Conservation (phyloP, 2,113 vertebrate genomes). For the Gambusia affinis region DNA sequence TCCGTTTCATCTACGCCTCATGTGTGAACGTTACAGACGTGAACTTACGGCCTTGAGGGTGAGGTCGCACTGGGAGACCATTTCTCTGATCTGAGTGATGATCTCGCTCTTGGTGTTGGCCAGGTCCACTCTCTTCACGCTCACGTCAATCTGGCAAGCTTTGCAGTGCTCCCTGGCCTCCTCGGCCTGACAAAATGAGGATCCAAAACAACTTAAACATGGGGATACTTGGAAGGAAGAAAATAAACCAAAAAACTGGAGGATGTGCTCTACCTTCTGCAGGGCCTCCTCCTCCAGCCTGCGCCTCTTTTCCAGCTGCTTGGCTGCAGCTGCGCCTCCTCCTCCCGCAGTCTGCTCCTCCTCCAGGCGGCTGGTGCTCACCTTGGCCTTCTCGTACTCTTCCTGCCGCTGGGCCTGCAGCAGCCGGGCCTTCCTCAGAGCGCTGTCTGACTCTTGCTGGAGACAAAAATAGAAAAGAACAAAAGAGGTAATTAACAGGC, state of each 20-base stretch:
- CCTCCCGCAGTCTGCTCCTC: conserved; percentile 85
- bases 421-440: conserved; percentile 89
- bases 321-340: conserved; percentile 72
- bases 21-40: background rate
- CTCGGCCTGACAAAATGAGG: conserved; percentile 84
- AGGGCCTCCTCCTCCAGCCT: conserved; percentile 92
- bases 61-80: conserved; percentile 96
- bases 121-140: conserved; percentile 86
- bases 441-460: conserved; percentile 91
- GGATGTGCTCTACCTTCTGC: conserved; percentile 85
- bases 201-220: background rate
- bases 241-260: background rate
- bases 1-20: background rate
- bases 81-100: conserved; percentile 89
- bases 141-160: conserved; percentile 87
- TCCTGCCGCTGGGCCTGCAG: conserved; percentile 90
- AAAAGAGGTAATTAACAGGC: background rate
- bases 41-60: conserved; percentile 94
- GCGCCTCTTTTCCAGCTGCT: conserved; percentile 91
- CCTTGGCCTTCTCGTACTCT: conserved; percentile 94
- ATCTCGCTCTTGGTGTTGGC: conserved; percentile 90
- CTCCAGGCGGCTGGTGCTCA: conserved; percentile 87
- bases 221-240: background rate
- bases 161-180: conserved; percentile 92
- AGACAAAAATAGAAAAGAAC: background rate